Base-by-base conservation (phyloP, 2,113 vertebrate genomes). In the Phalacrocorax brasilianus region DNA sequence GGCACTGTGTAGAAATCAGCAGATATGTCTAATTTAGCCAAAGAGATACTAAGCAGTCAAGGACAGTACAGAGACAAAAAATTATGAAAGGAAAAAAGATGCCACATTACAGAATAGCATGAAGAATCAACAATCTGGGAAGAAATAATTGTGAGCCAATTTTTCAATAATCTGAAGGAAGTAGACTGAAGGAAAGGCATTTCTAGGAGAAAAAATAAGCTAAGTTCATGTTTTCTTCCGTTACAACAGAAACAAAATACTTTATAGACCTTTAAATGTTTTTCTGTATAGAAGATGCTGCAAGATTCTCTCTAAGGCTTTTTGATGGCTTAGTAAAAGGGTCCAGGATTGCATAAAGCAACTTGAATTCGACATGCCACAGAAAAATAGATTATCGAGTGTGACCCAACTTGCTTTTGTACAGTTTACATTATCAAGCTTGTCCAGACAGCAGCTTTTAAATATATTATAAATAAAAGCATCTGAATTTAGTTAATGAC, bases 401-500 rank as follows among this genome's bases (percentile, higher is more conserved):
- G 12, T 58, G 58, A 88, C 38, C 78, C 75, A 70, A 38, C 63
- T 88, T 80, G 82, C 62, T 90, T 89, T 80, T 83, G 53, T 55
- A 72, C 15, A 76, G 88, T 96, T 95, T 93, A 95, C 63, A 90
- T 94, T 83, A 88, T 19, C 24, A 62, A 61, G 53, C 67, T 79
- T 58, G 40, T 53, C 42, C 63, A 94, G 71, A 85, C 63, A 49
- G 85, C 42, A 88, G 27, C 90, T 70, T 80, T 80, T 90, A 93
- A 89, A 65, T n/a, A 6, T 23, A 58, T 62, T 50, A 65, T 79
- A 96, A 95, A 94, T 65, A 93, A 85, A 85, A 96, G 28, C 85
- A 96, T 94, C 91, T 95, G 91, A 94, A 85, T 76, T 76, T 45
- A 89, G 74, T 88, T 90, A 91, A 82, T 47, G 28, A 66, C 59